A percentile compares a stretch with the other conserved stretches of the same genome.
Conservation (phyloP, 2,113 vertebrate genomes). For the Psilopsiagon aymara region DNA sequence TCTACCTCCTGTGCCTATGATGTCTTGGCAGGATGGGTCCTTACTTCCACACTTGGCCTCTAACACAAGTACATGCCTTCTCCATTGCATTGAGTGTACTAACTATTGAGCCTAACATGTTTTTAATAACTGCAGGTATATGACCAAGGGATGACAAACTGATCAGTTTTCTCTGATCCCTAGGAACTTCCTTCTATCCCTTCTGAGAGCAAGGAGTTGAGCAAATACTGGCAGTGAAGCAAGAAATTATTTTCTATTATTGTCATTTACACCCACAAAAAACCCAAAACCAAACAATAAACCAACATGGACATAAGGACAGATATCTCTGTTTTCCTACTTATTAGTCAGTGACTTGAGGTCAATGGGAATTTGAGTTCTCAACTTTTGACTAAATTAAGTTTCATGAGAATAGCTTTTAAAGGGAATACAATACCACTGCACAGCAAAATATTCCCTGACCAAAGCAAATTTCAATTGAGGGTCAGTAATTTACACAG, state of each 20-base stretch:
- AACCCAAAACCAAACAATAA: background rate
- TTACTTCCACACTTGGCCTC: background rate
- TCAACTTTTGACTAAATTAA: background rate
- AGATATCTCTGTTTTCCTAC: background rate
- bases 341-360: background rate
- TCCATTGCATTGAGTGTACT: accelerated
- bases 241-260: background rate
- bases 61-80: background rate
- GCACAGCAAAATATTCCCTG: background rate
- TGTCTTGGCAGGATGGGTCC: background rate
- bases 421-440: background rate
- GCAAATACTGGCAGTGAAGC: background rate
- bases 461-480: background rate
- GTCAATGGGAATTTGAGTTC: background rate
- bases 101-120: background rate
- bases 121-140: background rate
- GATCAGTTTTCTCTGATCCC: background rate
- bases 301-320: background rate
- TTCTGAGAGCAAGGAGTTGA: background rate
- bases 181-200: background rate
- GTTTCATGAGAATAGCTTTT: background rate
- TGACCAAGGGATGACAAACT: background rate
- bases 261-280: background rate
- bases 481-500: background rate
- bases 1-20: background rate